Evolutionary conservation across 2,797 vertebrate species (phyloP).

Genomic region (Cyclopterus lumpus): DNA sequence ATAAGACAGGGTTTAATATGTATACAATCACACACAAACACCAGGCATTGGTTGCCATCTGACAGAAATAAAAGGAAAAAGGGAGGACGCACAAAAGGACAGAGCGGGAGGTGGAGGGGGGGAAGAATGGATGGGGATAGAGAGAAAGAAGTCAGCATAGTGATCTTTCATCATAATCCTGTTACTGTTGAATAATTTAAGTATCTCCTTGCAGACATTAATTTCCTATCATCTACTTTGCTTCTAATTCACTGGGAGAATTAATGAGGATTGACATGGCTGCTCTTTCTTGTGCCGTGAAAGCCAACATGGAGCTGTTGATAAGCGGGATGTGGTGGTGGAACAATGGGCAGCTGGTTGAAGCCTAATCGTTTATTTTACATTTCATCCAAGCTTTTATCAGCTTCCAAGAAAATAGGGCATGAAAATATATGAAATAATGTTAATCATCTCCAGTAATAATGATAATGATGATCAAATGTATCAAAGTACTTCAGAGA

Average conservation of each 20-base stretch:
- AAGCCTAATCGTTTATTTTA: constrained; percentile 65
- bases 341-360: constrained; percentile 69
- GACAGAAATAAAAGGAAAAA: constrained; percentile 27
- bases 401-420: constrained; percentile 44
- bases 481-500: constrained; percentile 43
- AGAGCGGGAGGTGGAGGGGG: constrained; percentile 7
- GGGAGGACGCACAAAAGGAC: constrained; percentile 13
- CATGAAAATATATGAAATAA: constrained; percentile 48
- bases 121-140: constrained; percentile 39
- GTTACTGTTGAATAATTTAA: constrained; percentile 84
- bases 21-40: neutral
- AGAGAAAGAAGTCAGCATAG: constrained; percentile 55
- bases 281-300: constrained; percentile 74
- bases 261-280: constrained; percentile 82
- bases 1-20: constrained; percentile 25
- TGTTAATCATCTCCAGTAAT: constrained; percentile 49
- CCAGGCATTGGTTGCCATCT: constrained; percentile 32
- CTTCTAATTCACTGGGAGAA: constrained; percentile 77
- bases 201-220: constrained; percentile 79
- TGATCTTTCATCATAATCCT: constrained; percentile 83
- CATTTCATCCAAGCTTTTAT: constrained; percentile 59
- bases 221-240: constrained; percentile 82
- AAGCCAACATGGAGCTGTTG: constrained; percentile 76
- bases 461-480: constrained; percentile 43
- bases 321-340: constrained; percentile 65